Base-by-base conservation (phyloP, 2,797 vertebrate species). In the Acanthurus leucopareius region DNA sequence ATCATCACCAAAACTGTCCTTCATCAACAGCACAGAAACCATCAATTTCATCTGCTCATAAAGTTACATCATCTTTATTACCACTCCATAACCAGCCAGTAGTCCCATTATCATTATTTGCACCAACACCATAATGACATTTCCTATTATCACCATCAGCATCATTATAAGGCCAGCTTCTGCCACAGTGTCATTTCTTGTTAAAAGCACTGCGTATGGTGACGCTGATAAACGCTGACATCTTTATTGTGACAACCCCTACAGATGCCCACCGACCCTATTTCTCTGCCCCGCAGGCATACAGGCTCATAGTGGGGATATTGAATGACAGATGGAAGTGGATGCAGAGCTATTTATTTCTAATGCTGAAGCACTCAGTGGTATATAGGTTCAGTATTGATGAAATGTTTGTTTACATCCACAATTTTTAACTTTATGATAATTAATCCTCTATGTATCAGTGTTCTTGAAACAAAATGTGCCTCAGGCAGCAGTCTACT, bases 211-310 rank as follows among this genome's bases (percentile, higher is more conserved):
- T 57, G 45, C 32, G 19, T 42, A 62, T n/a, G 8, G 32, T 61
- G 72, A 84, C 67, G 35, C 20, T 80, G 73, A 91, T 74, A 32
- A 59, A 80, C 45, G 59, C 49, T 67, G 89, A 88, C 80, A 70
- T 83, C 73, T 82, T 79, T 66, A 88, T 71, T 75, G 71, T 84
- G 77, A 73, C 28, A 48, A 68, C 35, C 28, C 38, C 57, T 72
- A 19, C 62, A 80, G 58, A 88, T 80, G 79, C 59, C 45, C 48
- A 53, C 38, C 86, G 86, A 88, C 79, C 83, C 72, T 74, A 84
- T 69, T 53, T 35, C 5, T 51, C 35, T 80, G 20, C 77, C 71
- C 79, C 69, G 76, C 32, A 60, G 69, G 70, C 59, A 72, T 47
- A 47, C 6, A 19, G 64, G 70, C 54, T 76, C 64, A 63, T 70